Evolutionary conservation across 2,797 vertebrate species (phyloP), one percentile per base, ranked within the genome.

Genomic region (Heteromormyrus szaboi): DNA sequence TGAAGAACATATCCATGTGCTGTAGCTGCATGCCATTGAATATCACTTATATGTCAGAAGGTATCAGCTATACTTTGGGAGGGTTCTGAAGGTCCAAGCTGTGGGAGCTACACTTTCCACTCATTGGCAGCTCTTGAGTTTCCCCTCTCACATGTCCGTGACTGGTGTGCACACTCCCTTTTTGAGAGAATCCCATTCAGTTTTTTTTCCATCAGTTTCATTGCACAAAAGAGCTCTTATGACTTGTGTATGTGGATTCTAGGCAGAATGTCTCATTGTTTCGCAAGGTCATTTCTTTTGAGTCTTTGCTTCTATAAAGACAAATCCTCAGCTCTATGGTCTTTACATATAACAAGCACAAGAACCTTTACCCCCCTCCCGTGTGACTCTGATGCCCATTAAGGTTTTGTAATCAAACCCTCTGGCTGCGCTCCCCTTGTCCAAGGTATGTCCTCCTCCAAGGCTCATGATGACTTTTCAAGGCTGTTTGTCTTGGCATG

Each of bases 401-500:
- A 87, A 33, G 53, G 50, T 48, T 89, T 87, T 81, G 46, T 88
- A 76, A 85, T 88, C 87, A 85, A 72, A 22, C 33, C 37, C 84
- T 83, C 51, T 81, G 46, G 33, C 51, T 65, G 37, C 29, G 17
- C 33, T 86, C 81, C 86, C 41, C 37, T 44, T 51, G 2, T 88
- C 91, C 87, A 81, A 50, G 50, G 51, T 72, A 25, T 46, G 53
- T 83, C 51, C 48, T 91, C 88, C 87, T 92, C 72, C 33, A 22
- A 37, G 89, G 87, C 92, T 88, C 88, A 87, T 91, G 91, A 93
- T 93, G 91, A 90, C 88, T 92, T 92, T 93, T 92, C 91, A 92
- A 79, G 91, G 91, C 92, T 91, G 93, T 90, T 92, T 92, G 90
- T 91, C 19, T 92, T 95, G 95, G 94, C 92, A 29, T 84, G 59